A percentile compares a stretch with the other conserved stretches of the same genome.
phyloP scores from a whole-genome alignment of 35 echinoderm and acorn worm genomes.

The Heliocidaris tuberculata region DNA sequence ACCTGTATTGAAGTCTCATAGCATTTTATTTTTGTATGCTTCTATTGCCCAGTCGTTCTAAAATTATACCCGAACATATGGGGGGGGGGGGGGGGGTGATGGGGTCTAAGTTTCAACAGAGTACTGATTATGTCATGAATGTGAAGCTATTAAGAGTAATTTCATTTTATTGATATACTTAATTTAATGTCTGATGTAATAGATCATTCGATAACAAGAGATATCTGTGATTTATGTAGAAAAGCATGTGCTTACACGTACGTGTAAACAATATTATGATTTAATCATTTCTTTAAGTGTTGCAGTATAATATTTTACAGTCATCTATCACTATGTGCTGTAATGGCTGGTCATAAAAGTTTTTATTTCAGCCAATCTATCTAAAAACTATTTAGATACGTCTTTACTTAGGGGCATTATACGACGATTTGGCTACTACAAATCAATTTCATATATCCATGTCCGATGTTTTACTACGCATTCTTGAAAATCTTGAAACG shows the following conservation, averaged over 20 bases:
- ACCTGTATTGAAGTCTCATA: not conserved
- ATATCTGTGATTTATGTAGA: not conserved
- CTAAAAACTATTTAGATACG: not conserved
- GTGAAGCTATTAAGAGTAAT: not conserved
- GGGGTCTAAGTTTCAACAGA: not conserved
- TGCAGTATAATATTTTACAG: no score
- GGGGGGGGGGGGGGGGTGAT: no score
- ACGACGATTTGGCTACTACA: not conserved
- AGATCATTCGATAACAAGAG: not conserved
- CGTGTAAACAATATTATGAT: not conserved
- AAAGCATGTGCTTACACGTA: not conserved
- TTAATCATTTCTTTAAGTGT: no score
- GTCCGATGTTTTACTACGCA: not conserved
- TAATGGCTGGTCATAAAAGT: not conserved
- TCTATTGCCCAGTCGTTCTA: not conserved
- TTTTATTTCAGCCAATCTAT: not conserved
- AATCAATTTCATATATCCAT: not conserved
- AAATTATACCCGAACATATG: no score
- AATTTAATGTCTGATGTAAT: not conserved
- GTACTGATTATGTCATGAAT: not conserved
- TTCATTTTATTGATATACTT: not conserved
- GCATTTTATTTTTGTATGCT: constrained; percentile 12
- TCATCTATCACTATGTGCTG: no score
- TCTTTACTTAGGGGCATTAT: not conserved
- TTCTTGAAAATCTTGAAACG: not conserved